Evolutionary conservation across 92 coral and sea anemone genomes (phyloP), one percentile per base, ranked within the genome.

Genomic region (Blastomussa wellsi): DNA sequence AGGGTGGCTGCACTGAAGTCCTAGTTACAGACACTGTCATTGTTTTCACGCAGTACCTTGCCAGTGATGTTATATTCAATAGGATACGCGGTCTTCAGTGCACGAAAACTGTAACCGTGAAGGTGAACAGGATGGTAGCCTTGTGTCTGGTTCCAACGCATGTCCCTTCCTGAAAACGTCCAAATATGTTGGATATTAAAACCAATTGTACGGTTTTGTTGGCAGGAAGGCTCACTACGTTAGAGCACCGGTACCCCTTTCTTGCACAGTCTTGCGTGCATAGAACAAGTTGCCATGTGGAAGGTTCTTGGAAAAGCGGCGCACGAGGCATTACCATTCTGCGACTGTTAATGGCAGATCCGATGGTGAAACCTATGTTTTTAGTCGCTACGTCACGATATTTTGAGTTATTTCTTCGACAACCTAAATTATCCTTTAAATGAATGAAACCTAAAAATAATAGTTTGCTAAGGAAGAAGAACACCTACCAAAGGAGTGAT

Each of bases 91-190:
- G 83, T 82, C 60, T 89, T 89, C 2, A 92, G 86, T 16, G 89
- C 91, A 86, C 88, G 92, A 73, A 89, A 92, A 68, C 95, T 92
- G 38, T 82, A 67, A 1, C 95, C 92, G 68, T 89, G 95, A 51
- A 89, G 20, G 65, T 92, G 95, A 47, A 92, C 49, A 14, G 90
- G 86, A 64, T 92, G 92, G 72, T 92, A n/a, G 67, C 32, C 33
- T 60, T 60, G 67, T 32, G 8, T 60, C 26, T 32, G 33, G 32
- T 60, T n/a, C 67, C 67, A n/a, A 15, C 6, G 32, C n/a, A 33
- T 16, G 59, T 51, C 16, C 74, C 31, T 36, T 24, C 37, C 36
- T 64, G 32, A 42, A 76, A 4, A 60, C 76, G 39, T 2, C 7
- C 47, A 15, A 26, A n/a, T 47, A 64, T 35, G 36, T 89, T 67